phyloP scores from a whole-genome alignment of 2,113 vertebrate genomes.

The Suncus etruscus region DNA sequence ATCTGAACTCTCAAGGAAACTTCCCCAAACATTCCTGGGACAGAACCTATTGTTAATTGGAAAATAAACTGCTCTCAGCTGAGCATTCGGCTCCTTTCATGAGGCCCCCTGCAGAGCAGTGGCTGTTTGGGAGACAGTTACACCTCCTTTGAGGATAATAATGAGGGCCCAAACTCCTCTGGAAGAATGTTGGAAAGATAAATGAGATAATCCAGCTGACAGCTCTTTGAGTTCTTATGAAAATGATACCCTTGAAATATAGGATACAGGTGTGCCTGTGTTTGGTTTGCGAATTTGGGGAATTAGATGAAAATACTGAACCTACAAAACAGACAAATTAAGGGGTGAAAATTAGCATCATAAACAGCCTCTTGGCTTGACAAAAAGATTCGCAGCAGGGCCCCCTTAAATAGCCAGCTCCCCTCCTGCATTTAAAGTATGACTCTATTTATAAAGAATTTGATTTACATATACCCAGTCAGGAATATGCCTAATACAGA shows the following conservation, averaged over 20 bases:
- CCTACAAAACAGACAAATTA: conserved; percentile 81
- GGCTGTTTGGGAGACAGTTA: conserved; percentile 67
- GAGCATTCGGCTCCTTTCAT: conserved; percentile 37
- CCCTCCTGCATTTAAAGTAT: conserved; percentile 81
- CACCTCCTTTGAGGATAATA: conserved; percentile 76
- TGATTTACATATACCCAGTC: conserved; percentile 79
- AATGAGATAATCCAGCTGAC: conserved; percentile 70
- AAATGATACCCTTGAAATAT: conserved; percentile 78
- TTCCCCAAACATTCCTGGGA: neutral
- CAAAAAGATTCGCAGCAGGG: conserved; percentile 79
- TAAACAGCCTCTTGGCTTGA: conserved; percentile 78
- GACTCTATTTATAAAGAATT: conserved; percentile 82
- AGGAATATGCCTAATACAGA: conserved; percentile 59
- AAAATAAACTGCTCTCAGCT: conserved; percentile 66
- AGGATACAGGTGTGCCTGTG: conserved; percentile 71
- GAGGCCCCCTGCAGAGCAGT: conserved; percentile 10
- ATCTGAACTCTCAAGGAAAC: conserved; percentile 47
- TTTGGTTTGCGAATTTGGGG: conserved; percentile 70
- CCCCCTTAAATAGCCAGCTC: conserved; percentile 81
- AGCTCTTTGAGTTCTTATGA: conserved; percentile 66
- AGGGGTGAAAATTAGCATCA: conserved; percentile 81
- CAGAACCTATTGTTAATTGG: conserved; percentile 67
- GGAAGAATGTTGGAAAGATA: conserved; percentile 67
- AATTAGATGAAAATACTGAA: conserved; percentile 73
- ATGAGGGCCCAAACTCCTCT: conserved; percentile 52